Evolutionary conservation across 1,140 invertebrate species (phyloP).

Genomic region (Argopecten irradians): DNA sequence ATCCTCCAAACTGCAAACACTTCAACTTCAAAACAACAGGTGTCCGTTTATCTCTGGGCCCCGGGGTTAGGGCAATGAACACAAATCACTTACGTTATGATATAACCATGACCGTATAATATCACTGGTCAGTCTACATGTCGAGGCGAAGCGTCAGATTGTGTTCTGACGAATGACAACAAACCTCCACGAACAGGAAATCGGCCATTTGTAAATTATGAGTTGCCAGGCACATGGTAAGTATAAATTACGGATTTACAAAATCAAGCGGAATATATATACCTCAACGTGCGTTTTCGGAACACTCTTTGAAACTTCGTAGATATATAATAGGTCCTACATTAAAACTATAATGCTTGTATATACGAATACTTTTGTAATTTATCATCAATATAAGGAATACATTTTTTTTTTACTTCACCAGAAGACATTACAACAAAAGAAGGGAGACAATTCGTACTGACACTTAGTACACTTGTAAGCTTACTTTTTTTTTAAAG

Average conservation of each 20-base stretch:
- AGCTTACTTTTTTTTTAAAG: too few species aligned
- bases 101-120: neutral
- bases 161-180: neutral
- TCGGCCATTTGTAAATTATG: conserved; percentile 15
- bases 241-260: neutral
- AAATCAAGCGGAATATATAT: neutral
- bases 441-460: too few species aligned
- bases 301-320: too few species aligned
- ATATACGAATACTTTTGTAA: too few species aligned
- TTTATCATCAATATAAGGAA: too few species aligned
- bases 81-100: neutral
- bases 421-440: too few species aligned
- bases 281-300: too few species aligned
- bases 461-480: too few species aligned
- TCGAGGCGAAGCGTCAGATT: neutral
- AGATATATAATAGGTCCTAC: too few species aligned
- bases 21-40: neutral
- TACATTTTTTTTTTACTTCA: too few species aligned
- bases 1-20: neutral
- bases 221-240: neutral
- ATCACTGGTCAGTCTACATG: neutral
- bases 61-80: neutral
- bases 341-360: too few species aligned
- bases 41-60: neutral
- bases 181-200: neutral